Conservation (phyloP, 2,888 invertebrate species). For the Clistopyga incitator region DNA sequence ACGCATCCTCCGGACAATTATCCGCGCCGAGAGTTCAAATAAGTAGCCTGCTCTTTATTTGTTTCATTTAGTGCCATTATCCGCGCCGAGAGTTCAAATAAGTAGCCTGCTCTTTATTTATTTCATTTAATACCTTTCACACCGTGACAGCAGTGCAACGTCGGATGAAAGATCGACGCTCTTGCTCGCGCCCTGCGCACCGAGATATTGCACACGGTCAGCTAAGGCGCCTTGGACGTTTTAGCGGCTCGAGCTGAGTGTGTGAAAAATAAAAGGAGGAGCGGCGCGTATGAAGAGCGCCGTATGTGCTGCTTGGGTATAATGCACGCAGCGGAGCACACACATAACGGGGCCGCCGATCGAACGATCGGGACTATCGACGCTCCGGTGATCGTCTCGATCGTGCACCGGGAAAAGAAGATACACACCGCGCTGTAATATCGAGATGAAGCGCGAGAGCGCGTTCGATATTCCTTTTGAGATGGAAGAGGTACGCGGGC, state of each 20-base stretch:
- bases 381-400: slow-evolving; percentile 79
- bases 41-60: not conserved
- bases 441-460: slow-evolving; percentile 42
- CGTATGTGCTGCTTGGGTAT: slow-evolving; percentile 68
- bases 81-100: not conserved
- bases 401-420: slow-evolving; percentile 67
- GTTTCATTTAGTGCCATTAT: slow-evolving; percentile 2
- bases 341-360: slow-evolving; percentile 78
- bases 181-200: slow-evolving; percentile 1
- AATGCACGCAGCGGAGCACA: slow-evolving; percentile 74
- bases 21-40: not conserved
- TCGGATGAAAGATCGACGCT: slow-evolving; percentile 27
- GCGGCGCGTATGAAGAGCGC: slow-evolving; percentile 59
- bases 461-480: slow-evolving; percentile 66
- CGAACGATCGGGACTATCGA: slow-evolving; percentile 78
- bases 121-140: slow-evolving; percentile 4
- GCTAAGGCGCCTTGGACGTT: slow-evolving; percentile 33
- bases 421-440: slow-evolving; percentile 39
- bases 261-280: slow-evolving; percentile 43
- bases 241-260: slow-evolving; percentile 43
- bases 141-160: not conserved
- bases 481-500: slow-evolving; percentile 50
- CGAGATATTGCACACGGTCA: not conserved
- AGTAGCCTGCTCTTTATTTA: slow-evolving; percentile 2
- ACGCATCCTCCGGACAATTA: not conserved